phyloP scores from a whole-genome alignment of 1,140 invertebrate species.

The Drosophila mojavensis region DNA sequence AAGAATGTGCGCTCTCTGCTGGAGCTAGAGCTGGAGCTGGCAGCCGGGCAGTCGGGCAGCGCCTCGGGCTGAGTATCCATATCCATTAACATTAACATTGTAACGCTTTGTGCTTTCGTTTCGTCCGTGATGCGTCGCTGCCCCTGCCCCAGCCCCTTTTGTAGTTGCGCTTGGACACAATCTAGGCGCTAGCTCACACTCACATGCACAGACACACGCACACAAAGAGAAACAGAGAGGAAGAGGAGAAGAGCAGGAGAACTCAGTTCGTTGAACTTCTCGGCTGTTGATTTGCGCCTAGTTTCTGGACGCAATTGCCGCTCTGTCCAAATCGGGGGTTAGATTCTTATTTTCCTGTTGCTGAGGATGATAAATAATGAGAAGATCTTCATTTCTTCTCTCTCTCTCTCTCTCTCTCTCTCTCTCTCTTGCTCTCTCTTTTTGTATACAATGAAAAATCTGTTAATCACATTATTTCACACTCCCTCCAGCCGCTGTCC shows the following conservation, averaged over 20 bases:
- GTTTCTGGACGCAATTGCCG: constrained; percentile 45
- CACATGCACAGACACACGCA: constrained; percentile 22
- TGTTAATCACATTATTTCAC: constrained; percentile 67
- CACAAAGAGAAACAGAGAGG: constrained; percentile 22
- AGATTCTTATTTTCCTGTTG: constrained; percentile 62
- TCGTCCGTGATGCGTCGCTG: constrained; percentile 49
- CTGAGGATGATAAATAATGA: constrained; percentile 76
- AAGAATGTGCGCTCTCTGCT: constrained; percentile 9
- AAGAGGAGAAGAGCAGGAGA: constrained; percentile 25
- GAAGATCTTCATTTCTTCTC: constrained; percentile 18
- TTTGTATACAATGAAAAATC: constrained; percentile 55
- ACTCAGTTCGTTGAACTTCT: constrained; percentile 70
- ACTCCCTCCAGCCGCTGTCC: constrained; percentile 18
- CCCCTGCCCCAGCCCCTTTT: constrained; percentile 2
- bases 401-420: neutral
- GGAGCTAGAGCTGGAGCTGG: neutral
- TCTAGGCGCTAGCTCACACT: constrained; percentile 43
- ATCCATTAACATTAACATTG: constrained; percentile 78
- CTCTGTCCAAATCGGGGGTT: constrained; percentile 54
- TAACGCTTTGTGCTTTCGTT: constrained; percentile 68
- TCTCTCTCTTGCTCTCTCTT: neutral
- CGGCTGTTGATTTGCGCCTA: constrained; percentile 67
- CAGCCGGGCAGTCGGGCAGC: neutral
- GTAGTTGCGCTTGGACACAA: constrained; percentile 46
- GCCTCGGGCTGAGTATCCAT: constrained; percentile 42